phyloP scores from a whole-genome alignment of 2,113 vertebrate species.

The Upupa epops region DNA sequence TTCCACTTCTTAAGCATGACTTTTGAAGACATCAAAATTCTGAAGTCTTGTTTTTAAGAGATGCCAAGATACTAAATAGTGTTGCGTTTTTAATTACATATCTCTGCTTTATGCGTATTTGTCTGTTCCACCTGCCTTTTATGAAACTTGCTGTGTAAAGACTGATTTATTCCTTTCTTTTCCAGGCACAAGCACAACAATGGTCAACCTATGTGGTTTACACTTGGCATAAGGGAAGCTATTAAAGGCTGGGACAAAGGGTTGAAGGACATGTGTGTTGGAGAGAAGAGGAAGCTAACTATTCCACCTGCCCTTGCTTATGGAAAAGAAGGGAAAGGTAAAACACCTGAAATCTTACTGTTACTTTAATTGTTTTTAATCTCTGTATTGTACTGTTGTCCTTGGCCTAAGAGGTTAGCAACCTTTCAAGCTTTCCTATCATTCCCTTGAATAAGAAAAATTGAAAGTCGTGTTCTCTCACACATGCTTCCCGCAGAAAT shows the following conservation, averaged over 20 bases:
- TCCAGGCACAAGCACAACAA: conserved; percentile 86
- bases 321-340: conserved; percentile 97
- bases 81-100: background rate
- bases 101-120: background rate
- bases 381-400: background rate
- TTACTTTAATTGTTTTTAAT: background rate
- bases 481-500: background rate
- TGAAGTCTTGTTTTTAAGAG: background rate
- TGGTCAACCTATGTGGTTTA: conserved; percentile 93
- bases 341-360: background rate
- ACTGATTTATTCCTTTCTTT: background rate
- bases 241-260: conserved; percentile 95
- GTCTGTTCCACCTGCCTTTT: background rate
- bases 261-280: conserved; percentile 89
- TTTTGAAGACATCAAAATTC: background rate
- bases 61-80: background rate
- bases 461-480: background rate
- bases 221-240: conserved; percentile 88
- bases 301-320: conserved; percentile 89
- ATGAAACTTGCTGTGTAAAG: background rate
- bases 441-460: background rate
- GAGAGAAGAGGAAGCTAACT: conserved; percentile 89
- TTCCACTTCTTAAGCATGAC: background rate
- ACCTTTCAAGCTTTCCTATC: background rate
- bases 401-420: background rate